Conservation (phyloP, 2,888 invertebrate species). For the Pomacea canaliculata region DNA sequence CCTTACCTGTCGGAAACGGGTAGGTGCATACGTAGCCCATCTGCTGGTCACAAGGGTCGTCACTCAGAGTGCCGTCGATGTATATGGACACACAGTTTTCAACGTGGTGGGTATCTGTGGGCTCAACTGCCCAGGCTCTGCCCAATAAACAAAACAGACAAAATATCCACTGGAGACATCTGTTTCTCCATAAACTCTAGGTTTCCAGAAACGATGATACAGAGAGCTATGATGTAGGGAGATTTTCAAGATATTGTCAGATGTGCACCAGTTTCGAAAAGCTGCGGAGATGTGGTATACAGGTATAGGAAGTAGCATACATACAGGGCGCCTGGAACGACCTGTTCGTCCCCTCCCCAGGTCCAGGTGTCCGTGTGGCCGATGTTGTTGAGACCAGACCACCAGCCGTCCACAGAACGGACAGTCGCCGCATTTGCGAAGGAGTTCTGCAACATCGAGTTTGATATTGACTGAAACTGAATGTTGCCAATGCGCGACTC, state of each 20-base stretch:
- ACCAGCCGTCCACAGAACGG: constrained; percentile 16
- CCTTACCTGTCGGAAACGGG: neutral
- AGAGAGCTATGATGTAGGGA: too few species aligned
- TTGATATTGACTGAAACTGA: too few species aligned
- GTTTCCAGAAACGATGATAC: too few species aligned
- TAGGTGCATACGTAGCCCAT: constrained; percentile 12
- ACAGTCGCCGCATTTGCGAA: neutral
- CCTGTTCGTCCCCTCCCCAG: constrained; percentile 13
- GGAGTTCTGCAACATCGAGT: neutral
- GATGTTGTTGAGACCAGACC: constrained; percentile 15
- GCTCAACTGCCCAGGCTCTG: constrained; percentile 11
- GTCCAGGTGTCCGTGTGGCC: constrained; percentile 19
- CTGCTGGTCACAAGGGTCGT: neutral
- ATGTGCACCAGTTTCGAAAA: too few species aligned
- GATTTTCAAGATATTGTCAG: too few species aligned
- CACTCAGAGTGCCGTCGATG: neutral
- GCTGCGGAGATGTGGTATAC: too few species aligned
- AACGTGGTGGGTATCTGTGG: constrained; percentile 7
- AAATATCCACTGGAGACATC: too few species aligned
- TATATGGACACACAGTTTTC: constrained; percentile 14
- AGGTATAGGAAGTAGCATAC: neutral
- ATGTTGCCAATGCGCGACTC: too few species aligned
- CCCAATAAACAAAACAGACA: too few species aligned
- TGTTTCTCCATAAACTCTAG: too few species aligned
- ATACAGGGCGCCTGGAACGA: constrained; percentile 16